Conservation (phyloP, 2,113 vertebrate genomes). For the Odontesthes bonariensis region DNA sequence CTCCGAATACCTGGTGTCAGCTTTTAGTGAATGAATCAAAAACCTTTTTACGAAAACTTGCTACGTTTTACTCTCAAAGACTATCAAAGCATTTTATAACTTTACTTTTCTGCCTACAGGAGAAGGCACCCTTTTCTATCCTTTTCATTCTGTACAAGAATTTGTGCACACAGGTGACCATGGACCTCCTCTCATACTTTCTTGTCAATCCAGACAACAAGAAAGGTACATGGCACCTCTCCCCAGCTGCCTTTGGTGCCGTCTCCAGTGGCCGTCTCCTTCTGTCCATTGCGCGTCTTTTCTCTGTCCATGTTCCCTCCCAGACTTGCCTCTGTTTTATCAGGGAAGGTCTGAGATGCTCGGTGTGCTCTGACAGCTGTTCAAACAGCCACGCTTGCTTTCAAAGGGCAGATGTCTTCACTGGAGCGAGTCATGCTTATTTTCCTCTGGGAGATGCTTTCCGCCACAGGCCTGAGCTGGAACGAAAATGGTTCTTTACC, state of each 20-base stretch:
- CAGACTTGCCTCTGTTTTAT: constrained; percentile 75
- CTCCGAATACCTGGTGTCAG: not conserved
- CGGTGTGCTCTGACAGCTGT: constrained; percentile 81
- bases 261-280: constrained; percentile 18
- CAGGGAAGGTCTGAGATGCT: constrained; percentile 73
- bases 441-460: constrained; percentile 83
- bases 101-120: not conserved
- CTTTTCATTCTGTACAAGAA: not conserved
- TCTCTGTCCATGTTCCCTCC: constrained; percentile 57
- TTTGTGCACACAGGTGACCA: constrained; percentile 16
- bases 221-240: constrained; percentile 2
- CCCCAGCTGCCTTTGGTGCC: constrained; percentile 14
- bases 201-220: constrained; percentile 18
- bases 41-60: not conserved
- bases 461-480: constrained; percentile 61
- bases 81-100: not conserved
- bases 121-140: not conserved
- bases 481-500: constrained; percentile 66
- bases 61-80: not conserved
- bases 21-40: not conserved
- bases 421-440: constrained; percentile 82
- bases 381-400: constrained; percentile 81
- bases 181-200: constrained; percentile 1
- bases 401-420: constrained; percentile 86
- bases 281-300: constrained; percentile 51